A percentile compares a stretch with the other conserved stretches of the same genome.
These are phyloP conservation scores for Chroicocephalus ridibundus DNA, from an alignment of 2,113 vertebrate genomes.

Conservation along the genomic window DNA sequence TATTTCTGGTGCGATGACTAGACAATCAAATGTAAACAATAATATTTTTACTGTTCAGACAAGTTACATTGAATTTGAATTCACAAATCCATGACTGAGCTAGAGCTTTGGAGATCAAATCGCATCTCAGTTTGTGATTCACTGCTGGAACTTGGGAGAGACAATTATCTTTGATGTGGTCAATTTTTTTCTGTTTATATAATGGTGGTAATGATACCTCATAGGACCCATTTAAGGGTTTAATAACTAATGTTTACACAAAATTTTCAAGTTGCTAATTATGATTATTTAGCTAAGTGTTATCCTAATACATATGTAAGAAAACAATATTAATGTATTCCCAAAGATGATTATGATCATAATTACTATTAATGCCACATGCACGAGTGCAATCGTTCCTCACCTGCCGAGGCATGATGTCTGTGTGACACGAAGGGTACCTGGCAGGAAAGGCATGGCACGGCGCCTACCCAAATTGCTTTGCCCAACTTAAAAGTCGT, in stretches of 20 bases:
- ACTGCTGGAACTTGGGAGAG: slow-evolving; percentile 6
- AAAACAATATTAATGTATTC: slow-evolving; percentile 25
- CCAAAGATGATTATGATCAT: neutral
- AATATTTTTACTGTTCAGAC: neutral
- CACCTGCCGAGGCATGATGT: neutral
- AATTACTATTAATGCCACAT: neutral
- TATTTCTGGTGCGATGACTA: neutral
- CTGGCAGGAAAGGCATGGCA: neutral
- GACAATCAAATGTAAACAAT: neutral
- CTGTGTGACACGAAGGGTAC: neutral
- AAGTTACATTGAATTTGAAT: neutral
- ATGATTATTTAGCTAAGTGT: slow-evolving; percentile 37
- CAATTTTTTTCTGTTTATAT: slow-evolving; percentile 12
- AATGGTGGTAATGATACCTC: slow-evolving; percentile 51
- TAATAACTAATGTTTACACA: slow-evolving; percentile 18
- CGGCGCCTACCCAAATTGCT: fast-evolving
- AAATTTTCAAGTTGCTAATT: slow-evolving; percentile 38
- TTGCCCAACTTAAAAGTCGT: neutral
- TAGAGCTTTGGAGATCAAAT: neutral
- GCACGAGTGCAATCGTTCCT: neutral
- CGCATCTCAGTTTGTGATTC: neutral
- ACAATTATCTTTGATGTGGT: slow-evolving; percentile 55
- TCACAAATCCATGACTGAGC: neutral
- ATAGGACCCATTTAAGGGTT: slow-evolving; percentile 13
- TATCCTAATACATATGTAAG: slow-evolving; percentile 35